Evolutionary conservation across 2,113 vertebrate genomes (phyloP).

Genomic region (Aleadryas rufinucha): DNA sequence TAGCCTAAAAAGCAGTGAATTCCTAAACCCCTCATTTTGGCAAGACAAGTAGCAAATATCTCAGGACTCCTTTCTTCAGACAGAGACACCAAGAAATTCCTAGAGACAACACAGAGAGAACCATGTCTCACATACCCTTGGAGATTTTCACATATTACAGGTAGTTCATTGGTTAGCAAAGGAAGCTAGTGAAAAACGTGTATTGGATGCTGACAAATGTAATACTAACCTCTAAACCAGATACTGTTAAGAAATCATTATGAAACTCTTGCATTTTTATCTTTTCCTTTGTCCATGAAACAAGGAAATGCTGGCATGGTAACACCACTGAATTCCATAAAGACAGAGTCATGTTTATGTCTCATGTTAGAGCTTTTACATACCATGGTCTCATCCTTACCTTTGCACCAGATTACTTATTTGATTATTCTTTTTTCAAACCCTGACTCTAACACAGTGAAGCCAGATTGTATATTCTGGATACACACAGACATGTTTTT

Average conservation of each 20-base stretch:
- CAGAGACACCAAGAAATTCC: not conserved
- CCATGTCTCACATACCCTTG: not conserved
- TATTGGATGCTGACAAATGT: not conserved
- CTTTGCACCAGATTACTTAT: not conserved
- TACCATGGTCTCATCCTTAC: not conserved
- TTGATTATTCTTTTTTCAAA: not conserved
- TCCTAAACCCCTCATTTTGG: not conserved
- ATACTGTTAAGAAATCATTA: conserved; percentile 13
- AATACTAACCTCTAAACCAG: conserved; percentile 9
- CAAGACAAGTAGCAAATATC: not conserved
- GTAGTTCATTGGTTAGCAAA: not conserved
- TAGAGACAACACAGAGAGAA: not conserved
- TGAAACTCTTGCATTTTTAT: not conserved
- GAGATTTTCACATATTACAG: not conserved
- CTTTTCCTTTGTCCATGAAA: not conserved
- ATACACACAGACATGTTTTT: not conserved
- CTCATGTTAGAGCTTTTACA: not conserved
- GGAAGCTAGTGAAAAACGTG: not conserved
- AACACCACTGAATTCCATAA: not conserved
- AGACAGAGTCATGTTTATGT: conserved; percentile 5
- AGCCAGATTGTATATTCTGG: not conserved
- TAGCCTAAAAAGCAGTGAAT: not conserved
- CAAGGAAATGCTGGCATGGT: not conserved
- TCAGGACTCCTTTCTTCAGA: not conserved
- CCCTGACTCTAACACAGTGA: not conserved